These are phyloP conservation scores for Trissolcus japonicus DNA, from an alignment of 2,888 invertebrate species.

Conservation along the genomic window DNA sequence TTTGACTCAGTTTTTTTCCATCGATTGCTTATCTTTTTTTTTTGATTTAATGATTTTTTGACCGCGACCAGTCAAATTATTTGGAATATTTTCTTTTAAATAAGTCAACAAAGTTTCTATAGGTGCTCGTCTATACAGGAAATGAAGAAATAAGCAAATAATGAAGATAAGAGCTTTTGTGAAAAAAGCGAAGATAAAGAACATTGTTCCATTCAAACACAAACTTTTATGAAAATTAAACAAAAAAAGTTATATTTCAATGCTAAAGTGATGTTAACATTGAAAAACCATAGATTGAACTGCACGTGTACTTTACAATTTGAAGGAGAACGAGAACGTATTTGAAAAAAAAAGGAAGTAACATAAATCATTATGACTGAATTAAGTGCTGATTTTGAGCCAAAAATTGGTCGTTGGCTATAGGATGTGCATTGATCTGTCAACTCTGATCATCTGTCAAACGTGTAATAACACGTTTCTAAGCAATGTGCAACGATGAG, in stretches of 20 bases:
- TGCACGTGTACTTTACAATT: too few relatives aligned
- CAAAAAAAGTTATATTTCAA: background rate
- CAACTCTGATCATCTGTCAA: constrained; percentile 2
- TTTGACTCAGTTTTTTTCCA: too few relatives aligned
- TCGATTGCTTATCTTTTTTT: too few relatives aligned
- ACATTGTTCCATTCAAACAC: background rate
- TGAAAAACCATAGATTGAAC: background rate
- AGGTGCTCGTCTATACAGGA: background rate
- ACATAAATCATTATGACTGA: too few relatives aligned
- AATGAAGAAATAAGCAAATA: constrained; percentile 4
- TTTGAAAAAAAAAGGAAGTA: too few relatives aligned
- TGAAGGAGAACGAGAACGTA: too few relatives aligned
- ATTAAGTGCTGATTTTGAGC: too few relatives aligned
- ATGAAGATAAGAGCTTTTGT: constrained; percentile 3
- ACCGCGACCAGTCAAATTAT: background rate
- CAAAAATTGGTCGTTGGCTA: too few relatives aligned
- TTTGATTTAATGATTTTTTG: too few relatives aligned
- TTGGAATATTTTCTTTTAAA: background rate
- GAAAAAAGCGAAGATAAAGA: background rate
- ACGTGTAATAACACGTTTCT: constrained; percentile 3
- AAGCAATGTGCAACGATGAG: constrained; percentile 11
- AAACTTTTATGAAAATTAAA: too few relatives aligned
- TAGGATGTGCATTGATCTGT: background rate
- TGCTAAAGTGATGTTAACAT: background rate
- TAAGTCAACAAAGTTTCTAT: too few relatives aligned